Percentiles rank a stretch among this genome's conserved stretches.
These are phyloP conservation scores for Orthosia incerta DNA, from an alignment of 2,888 invertebrate species.

Conservation along the genomic window DNA sequence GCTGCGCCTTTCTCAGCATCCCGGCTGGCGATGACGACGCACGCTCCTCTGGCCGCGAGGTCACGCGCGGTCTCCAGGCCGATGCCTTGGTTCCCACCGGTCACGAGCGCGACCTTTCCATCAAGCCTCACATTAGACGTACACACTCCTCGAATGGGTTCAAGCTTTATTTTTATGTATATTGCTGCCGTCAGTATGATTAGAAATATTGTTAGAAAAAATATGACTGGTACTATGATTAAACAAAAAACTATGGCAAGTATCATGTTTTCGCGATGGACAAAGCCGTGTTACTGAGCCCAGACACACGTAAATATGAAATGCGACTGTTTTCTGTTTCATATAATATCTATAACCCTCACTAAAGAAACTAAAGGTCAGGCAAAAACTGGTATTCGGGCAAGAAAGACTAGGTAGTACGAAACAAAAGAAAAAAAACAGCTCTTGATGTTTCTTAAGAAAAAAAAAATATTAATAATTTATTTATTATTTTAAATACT, in stretches of 20 bases:
- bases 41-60: conserved; percentile 93
- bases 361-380: too few species aligned
- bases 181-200: too few species aligned
- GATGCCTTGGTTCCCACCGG: conserved; percentile 96
- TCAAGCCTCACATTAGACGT: conserved; percentile 75
- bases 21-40: conserved; percentile 94
- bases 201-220: neutral
- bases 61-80: conserved; percentile 94
- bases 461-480: too few species aligned
- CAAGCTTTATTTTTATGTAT: neutral
- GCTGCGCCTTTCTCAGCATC: conserved; percentile 93
- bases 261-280: neutral
- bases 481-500: too few species aligned
- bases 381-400: too few species aligned
- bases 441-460: too few species aligned
- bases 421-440: too few species aligned
- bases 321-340: neutral
- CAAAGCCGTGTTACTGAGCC: too few species aligned
- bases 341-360: too few species aligned
- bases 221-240: neutral
- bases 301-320: neutral
- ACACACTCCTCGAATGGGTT: conserved; percentile 71
- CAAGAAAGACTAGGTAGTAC: too few species aligned
- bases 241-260: neutral
- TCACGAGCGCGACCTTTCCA: conserved; percentile 93